phyloP scores from a whole-genome alignment of 2,113 vertebrate species.

The Etheostoma spectabile region DNA sequence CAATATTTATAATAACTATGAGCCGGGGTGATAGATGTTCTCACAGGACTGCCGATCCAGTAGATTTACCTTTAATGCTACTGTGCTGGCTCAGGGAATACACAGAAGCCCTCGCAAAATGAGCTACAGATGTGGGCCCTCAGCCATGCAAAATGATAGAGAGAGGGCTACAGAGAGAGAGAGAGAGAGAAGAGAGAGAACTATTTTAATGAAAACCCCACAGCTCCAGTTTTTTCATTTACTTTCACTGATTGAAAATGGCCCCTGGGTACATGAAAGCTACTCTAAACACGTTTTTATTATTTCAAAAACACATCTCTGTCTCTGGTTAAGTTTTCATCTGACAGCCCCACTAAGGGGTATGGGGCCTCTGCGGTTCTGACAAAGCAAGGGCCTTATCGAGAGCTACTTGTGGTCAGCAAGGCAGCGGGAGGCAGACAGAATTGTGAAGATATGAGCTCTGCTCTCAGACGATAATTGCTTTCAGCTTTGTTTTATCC shows the following conservation, averaged over 20 bases:
- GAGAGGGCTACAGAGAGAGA: constrained; percentile 20
- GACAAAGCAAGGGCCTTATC: constrained; percentile 55
- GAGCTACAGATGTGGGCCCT: constrained; percentile 79
- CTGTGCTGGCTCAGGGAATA: constrained; percentile 73
- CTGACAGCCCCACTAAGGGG: constrained; percentile 15
- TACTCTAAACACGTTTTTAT: constrained; percentile 26
- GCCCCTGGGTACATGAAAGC: constrained; percentile 11
- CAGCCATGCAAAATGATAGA: constrained; percentile 60
- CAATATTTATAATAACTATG: constrained; percentile 51
- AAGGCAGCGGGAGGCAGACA: constrained; percentile 48
- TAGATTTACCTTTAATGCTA: constrained; percentile 78
- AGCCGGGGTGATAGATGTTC: constrained; percentile 39
- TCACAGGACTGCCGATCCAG: constrained; percentile 50
- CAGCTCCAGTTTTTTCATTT: constrained; percentile 29
- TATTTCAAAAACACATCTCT: constrained; percentile 23
- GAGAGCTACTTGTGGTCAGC: constrained; percentile 63
- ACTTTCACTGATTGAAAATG: constrained; percentile 32
- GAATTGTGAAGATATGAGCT: constrained; percentile 59
- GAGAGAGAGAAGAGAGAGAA: constrained; percentile 14
- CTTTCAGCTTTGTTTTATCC: constrained; percentile 71
- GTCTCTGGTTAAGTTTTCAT: constrained; percentile 43
- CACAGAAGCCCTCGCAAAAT: constrained; percentile 74
- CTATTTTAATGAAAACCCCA: constrained; percentile 50
- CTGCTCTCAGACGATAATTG: constrained; percentile 71
- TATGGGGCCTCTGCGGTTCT: constrained; percentile 9